Percentiles rank a stretch among this genome's conserved stretches.
phyloP scores from a whole-genome alignment of 2,113 vertebrate genomes.

The Apeltes quadracus region DNA sequence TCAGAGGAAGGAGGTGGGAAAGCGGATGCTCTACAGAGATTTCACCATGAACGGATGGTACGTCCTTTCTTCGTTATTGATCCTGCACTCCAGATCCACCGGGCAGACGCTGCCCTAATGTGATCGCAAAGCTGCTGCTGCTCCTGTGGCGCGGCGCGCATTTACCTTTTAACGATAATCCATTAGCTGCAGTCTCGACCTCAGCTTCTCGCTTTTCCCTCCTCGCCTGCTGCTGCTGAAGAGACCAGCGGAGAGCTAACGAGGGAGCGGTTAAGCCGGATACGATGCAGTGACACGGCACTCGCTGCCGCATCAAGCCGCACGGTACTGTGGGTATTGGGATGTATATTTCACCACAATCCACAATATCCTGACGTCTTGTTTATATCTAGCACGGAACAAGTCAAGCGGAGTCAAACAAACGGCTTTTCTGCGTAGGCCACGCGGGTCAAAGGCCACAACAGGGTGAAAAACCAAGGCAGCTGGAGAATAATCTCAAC shows the following conservation, averaged over 20 bases:
- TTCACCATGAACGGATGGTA: slow-evolving; percentile 99
- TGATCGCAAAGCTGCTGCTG: background rate
- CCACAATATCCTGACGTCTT: too few relatives aligned
- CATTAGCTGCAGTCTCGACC: background rate
- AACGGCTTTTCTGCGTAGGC: background rate
- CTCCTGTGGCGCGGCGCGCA: background rate
- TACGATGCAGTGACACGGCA: slow-evolving; percentile 50
- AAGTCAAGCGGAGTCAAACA: background rate
- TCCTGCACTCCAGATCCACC: background rate
- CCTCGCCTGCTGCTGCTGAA: slow-evolving; percentile 6
- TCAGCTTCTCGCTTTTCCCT: background rate
- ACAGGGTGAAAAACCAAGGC: background rate
- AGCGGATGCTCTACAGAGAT: slow-evolving; percentile 97
- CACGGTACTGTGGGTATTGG: slow-evolving; percentile 30
- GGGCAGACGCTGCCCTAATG: background rate
- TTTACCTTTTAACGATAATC: background rate
- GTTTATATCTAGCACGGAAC: background rate
- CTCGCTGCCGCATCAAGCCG: slow-evolving; percentile 25
- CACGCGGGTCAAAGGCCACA: background rate
- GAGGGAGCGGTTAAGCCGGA: slow-evolving; percentile 50
- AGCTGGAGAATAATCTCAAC: slow-evolving; percentile 2
- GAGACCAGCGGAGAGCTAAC: slow-evolving; percentile 42
- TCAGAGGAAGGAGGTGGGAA: slow-evolving; percentile 96
- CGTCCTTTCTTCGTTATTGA: slow-evolving; percentile 50
- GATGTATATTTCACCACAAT: slow-evolving; percentile 60